Evolutionary conservation across 1,140 invertebrate species (phyloP).

Genomic region (Arctopsyche grandis): DNA sequence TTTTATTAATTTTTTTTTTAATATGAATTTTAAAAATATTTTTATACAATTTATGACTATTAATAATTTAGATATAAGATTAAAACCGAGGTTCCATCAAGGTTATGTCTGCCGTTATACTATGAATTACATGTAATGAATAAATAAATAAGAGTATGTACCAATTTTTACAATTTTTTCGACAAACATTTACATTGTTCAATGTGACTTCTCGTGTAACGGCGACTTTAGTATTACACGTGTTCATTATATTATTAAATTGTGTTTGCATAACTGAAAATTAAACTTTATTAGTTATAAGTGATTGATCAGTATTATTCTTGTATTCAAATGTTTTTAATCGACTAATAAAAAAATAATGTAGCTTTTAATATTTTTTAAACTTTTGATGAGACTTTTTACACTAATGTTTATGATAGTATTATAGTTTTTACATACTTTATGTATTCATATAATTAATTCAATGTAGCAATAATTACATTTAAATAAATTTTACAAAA

Average conservation of each 20-base stretch:
- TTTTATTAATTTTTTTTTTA: no score
- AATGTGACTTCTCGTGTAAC: neutral
- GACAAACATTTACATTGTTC: neutral
- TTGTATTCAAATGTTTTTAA: neutral
- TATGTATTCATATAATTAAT: neutral
- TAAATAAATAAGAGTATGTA: no score
- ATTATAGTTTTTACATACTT: neutral
- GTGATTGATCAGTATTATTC: conserved; percentile 23
- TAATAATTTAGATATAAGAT: no score
- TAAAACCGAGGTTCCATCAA: no score
- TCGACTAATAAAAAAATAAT: neutral
- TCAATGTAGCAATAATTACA: neutral
- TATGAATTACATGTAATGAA: no score
- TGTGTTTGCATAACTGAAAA: neutral
- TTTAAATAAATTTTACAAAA: neutral
- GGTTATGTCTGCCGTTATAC: no score
- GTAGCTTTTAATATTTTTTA: neutral
- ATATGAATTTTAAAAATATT: no score
- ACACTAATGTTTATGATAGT: neutral
- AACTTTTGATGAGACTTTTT: conserved; percentile 1
- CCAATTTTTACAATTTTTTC: no score
- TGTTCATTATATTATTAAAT: conserved; percentile 16
- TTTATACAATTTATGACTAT: no score
- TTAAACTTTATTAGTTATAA: neutral
- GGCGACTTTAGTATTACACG: conserved; percentile 1